These are phyloP conservation scores for Notothenia rossii DNA, from an alignment of 2,113 vertebrate genomes.

Conservation along the genomic window DNA sequence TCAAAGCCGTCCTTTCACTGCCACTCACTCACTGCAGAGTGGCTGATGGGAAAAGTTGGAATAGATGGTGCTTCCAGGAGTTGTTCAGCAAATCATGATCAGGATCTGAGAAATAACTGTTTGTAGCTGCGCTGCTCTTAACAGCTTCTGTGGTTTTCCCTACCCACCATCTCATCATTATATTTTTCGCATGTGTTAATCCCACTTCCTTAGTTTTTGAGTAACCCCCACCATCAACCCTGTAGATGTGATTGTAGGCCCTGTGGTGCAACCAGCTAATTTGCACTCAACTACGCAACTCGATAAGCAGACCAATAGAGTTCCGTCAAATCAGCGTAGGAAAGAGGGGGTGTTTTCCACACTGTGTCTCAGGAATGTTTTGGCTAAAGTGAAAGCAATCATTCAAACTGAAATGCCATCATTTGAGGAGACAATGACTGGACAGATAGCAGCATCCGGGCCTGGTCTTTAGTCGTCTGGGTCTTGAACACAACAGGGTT, in stretches of 20 bases:
- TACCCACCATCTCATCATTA: slow-evolving; percentile 46
- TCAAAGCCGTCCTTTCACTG: slow-evolving; percentile 52
- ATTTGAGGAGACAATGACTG: slow-evolving; percentile 80
- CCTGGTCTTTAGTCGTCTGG: slow-evolving; percentile 64
- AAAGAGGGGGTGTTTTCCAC: slow-evolving; percentile 73
- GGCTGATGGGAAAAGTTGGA: slow-evolving; percentile 16
- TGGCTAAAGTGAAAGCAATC: slow-evolving; percentile 78
- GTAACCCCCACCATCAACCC: slow-evolving; percentile 51
- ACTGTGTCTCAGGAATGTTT: slow-evolving; percentile 71
- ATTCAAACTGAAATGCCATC: slow-evolving; percentile 80
- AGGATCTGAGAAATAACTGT: slow-evolving; percentile 30
- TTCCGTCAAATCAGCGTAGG: slow-evolving; percentile 54
- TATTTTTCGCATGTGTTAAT: slow-evolving; percentile 52
- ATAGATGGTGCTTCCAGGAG: slow-evolving; percentile 64
- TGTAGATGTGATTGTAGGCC: slow-evolving; percentile 49
- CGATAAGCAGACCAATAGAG: slow-evolving; percentile 66
- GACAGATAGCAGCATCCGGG: slow-evolving; percentile 79
- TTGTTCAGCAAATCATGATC: slow-evolving; percentile 22
- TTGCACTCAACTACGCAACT: slow-evolving; percentile 46
- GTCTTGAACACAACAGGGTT: slow-evolving; percentile 76
- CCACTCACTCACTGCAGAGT: slow-evolving; percentile 46
- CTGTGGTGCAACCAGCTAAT: slow-evolving; percentile 55
- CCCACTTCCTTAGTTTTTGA: slow-evolving; percentile 37
- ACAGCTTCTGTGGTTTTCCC: slow-evolving; percentile 48
- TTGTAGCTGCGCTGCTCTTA: slow-evolving; percentile 33